Evolutionary conservation across 2,113 vertebrate genomes (phyloP).

Genomic region (Anhinga anhinga): DNA sequence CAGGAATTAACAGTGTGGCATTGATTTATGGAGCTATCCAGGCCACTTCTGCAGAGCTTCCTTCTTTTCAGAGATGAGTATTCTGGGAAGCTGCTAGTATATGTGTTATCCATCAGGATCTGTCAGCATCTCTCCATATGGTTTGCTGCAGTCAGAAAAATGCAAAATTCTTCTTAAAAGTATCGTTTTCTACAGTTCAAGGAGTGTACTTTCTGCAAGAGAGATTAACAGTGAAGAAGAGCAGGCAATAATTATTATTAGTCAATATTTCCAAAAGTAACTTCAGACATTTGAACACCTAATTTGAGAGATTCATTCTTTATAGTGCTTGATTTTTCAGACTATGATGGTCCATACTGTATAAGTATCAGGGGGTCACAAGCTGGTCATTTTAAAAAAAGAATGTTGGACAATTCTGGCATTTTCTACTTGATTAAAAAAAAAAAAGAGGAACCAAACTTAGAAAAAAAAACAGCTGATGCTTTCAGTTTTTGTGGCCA

Average conservation of each 20-base stretch:
- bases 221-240: not conserved
- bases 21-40: conserved; percentile 51
- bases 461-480: not conserved
- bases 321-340: not conserved
- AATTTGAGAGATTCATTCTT: not conserved
- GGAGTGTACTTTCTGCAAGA: not conserved
- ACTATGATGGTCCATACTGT: not conserved
- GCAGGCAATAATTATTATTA: not conserved
- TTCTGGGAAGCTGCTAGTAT: conserved; percentile 12
- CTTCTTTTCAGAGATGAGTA: conserved; percentile 31
- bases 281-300: not conserved
- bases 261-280: not conserved
- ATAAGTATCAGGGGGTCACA: not conserved
- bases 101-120: conserved; percentile 6
- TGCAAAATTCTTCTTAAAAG: not conserved
- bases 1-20: not conserved
- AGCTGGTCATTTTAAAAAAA: not conserved
- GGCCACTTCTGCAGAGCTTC: not conserved
- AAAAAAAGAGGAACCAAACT: not conserved
- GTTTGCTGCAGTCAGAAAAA: conserved; percentile 16
- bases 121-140: not conserved
- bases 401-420: not conserved
- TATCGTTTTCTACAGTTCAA: not conserved
- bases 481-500: not conserved
- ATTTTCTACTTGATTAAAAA: not conserved